Evolutionary conservation across 1,140 invertebrate genomes (phyloP).

Genomic region (Ridgeia piscesae): DNA sequence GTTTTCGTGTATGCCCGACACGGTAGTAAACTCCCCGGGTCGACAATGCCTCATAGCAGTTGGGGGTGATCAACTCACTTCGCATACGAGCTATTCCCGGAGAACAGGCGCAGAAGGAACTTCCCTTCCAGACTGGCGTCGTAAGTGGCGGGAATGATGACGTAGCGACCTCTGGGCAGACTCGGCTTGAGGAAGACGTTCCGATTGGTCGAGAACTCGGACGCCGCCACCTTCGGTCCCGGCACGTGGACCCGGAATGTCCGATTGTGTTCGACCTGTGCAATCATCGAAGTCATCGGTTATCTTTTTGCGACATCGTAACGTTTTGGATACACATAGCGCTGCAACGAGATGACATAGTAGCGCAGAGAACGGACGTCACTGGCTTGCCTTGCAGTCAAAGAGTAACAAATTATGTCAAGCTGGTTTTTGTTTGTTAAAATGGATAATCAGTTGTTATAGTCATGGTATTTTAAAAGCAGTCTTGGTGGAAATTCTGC

Average conservation of each 20-base stretch:
- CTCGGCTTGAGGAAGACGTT: conserved; percentile 57
- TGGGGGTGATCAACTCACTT: background rate
- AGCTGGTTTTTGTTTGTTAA: background rate
- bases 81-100: conserved; percentile 38
- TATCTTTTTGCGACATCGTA: background rate
- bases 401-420: background rate
- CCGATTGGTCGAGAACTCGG: conserved; percentile 60
- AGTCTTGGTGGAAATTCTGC: too few relatives aligned
- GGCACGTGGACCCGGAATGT: conserved; percentile 61
- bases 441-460: background rate
- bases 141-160: conserved; percentile 93
- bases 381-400: background rate
- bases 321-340: background rate
- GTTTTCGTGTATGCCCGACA: too few relatives aligned
- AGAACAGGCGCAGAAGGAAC: conserved; percentile 90
- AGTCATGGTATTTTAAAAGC: too few relatives aligned
- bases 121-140: conserved; percentile 92
- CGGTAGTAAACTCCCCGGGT: too few relatives aligned
- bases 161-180: conserved; percentile 83
- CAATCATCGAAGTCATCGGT: background rate
- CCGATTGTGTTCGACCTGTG: conserved; percentile 64
- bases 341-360: background rate
- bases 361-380: background rate
- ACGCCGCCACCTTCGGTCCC: conserved; percentile 53
- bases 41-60: background rate